phyloP scores from a whole-genome alignment of 2,113 vertebrate genomes.

The Pelvicachromis taeniatus region DNA sequence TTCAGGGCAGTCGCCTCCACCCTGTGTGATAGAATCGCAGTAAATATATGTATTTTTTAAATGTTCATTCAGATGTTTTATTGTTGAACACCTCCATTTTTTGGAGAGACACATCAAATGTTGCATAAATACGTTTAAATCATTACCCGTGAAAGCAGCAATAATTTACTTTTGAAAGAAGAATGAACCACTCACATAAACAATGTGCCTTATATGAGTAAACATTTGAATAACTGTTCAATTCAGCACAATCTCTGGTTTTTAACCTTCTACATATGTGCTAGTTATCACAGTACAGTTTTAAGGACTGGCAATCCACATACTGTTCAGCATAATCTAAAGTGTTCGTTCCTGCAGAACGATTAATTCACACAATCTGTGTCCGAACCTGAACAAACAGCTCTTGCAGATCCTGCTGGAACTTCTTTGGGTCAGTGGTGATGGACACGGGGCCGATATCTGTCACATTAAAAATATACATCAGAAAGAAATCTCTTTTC shows the following conservation, averaged over 20 bases:
- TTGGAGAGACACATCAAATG: neutral
- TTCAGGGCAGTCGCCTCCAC: conserved; percentile 91
- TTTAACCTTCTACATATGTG: neutral
- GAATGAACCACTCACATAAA: neutral
- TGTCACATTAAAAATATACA: conserved; percentile 39
- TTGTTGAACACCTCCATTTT: neutral
- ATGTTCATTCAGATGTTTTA: neutral
- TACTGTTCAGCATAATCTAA: neutral
- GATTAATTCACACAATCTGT: neutral
- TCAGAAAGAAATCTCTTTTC: neutral
- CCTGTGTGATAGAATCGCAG: conserved; percentile 67
- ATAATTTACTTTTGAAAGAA: neutral
- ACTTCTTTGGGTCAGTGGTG: conserved; percentile 82
- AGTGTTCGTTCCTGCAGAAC: neutral
- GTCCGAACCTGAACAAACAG: conserved; percentile 88
- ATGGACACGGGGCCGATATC: conserved; percentile 88
- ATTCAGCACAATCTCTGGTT: neutral
- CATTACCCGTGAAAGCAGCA: neutral
- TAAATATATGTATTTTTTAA: neutral
- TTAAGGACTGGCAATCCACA: neutral
- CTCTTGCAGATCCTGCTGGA: conserved; percentile 84
- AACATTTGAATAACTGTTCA: neutral
- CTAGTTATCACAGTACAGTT: neutral
- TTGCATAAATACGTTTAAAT: neutral
- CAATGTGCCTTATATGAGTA: neutral